These are phyloP conservation scores for Xenopus tropicalis DNA, from an alignment of 2,113 vertebrate genomes.

Conservation along the genomic window UCB_Xtro_10.0 CM004447.2:74583501-74584000, in stretches of 20 bases:
- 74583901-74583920: neutral
- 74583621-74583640: neutral
- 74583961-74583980: too few species aligned
- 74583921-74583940: too few species aligned
- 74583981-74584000: too few species aligned
- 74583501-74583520: too few species aligned
- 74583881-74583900: slow-evolving; percentile 3
- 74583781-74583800: slow-evolving; percentile 35
- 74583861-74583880: slow-evolving; percentile 19
- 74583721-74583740: slow-evolving; percentile 25
- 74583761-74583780: slow-evolving; percentile 32
- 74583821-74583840: slow-evolving; percentile 9
- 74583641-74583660: neutral
- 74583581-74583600: too few species aligned
- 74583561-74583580: too few species aligned
- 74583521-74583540: too few species aligned
- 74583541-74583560: too few species aligned
- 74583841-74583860: neutral
- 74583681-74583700: slow-evolving; percentile 32
- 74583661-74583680: slow-evolving; percentile 22
- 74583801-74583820: slow-evolving; percentile 13
- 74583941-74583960: too few species aligned
- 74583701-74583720: slow-evolving; percentile 4
- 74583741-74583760: slow-evolving; percentile 14
- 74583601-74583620: neutral